A percentile compares a stretch with the other conserved stretches of the same genome.
phyloP scores from a whole-genome alignment of 2,888 invertebrate species.

The Cheilosia pagana region DNA sequence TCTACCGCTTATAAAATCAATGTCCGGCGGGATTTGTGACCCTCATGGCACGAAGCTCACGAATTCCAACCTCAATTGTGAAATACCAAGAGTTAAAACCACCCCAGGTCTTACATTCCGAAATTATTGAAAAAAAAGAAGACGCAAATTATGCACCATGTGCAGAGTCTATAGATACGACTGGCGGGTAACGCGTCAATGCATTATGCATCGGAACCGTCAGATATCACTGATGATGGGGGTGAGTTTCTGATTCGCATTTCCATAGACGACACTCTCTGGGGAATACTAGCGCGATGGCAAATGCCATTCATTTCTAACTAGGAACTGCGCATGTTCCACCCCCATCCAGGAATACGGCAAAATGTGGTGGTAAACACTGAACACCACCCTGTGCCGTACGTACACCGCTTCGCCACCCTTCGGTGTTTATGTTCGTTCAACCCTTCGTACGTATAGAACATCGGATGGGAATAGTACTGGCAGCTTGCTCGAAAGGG shows the following conservation, averaged over 20 bases:
- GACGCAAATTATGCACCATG: conserved; percentile 28
- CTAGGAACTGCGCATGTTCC: conserved; percentile 64
- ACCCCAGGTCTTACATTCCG: conserved; percentile 11
- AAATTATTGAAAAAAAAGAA: conserved; percentile 8
- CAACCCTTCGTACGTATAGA: conserved; percentile 70
- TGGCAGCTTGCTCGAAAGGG: conserved; percentile 1
- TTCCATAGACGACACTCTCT: conserved; percentile 61
- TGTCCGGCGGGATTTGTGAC: too few relatives aligned
- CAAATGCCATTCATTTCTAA: conserved; percentile 39
- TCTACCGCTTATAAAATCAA: too few relatives aligned
- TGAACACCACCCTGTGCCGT: conserved; percentile 46
- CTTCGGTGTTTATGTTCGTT: conserved; percentile 58
- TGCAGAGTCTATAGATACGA: conserved; percentile 25
- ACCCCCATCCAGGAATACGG: conserved; percentile 20
- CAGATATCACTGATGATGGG: neutral
- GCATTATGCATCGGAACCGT: conserved; percentile 66
- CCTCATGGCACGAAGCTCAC: neutral
- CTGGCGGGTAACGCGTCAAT: conserved; percentile 22
- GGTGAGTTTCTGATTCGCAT: conserved; percentile 56
- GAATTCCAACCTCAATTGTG: neutral
- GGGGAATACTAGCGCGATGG: conserved; percentile 36
- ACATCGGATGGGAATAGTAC: neutral
- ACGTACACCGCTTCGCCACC: conserved; percentile 43
- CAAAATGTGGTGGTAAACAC: conserved; percentile 45
- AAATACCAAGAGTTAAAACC: conserved; percentile 9